Percentiles rank a stretch among this genome's conserved stretches.
Evolutionary conservation across 2,113 vertebrate species (phyloP).

Genomic region (Ovis canadensis): DNA sequence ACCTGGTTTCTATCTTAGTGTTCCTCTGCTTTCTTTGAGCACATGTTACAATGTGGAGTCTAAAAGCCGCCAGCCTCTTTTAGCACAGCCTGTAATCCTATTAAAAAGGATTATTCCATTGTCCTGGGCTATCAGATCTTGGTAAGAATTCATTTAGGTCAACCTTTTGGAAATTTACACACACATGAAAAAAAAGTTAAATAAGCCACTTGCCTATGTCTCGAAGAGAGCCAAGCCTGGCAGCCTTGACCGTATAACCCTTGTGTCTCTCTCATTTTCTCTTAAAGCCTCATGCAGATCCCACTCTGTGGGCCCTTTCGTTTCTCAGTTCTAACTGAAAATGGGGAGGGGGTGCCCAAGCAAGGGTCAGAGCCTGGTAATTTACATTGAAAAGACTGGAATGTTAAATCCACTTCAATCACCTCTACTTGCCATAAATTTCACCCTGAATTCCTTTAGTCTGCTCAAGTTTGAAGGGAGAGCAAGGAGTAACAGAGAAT

Average conservation of each 20-base stretch:
- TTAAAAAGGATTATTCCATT: constrained; percentile 81
- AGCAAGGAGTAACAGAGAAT: background rate
- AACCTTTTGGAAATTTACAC: constrained; percentile 77
- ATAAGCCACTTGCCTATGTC: constrained; percentile 69
- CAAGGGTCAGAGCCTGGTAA: background rate
- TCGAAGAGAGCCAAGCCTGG: background rate
- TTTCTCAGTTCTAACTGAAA: background rate
- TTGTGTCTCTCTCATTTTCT: background rate
- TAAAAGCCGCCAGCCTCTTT: constrained; percentile 69
- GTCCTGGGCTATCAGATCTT: constrained; percentile 80
- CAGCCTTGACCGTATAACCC: background rate
- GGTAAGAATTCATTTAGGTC: constrained; percentile 80
- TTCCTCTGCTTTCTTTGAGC: background rate
- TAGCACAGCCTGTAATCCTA: constrained; percentile 78
- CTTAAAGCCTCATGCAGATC: background rate
- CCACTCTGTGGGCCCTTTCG: background rate
- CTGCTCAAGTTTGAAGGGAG: background rate
- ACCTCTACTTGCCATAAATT: background rate
- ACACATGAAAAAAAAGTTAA: constrained; percentile 58
- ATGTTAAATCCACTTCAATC: background rate
- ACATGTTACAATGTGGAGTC: background rate
- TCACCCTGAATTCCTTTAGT: background rate
- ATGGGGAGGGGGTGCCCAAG: no score
- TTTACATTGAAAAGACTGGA: background rate
- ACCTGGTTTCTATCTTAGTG: background rate